Evolutionary conservation across 2,797 vertebrate species (phyloP).

Genomic region (Morus bassanus): DNA sequence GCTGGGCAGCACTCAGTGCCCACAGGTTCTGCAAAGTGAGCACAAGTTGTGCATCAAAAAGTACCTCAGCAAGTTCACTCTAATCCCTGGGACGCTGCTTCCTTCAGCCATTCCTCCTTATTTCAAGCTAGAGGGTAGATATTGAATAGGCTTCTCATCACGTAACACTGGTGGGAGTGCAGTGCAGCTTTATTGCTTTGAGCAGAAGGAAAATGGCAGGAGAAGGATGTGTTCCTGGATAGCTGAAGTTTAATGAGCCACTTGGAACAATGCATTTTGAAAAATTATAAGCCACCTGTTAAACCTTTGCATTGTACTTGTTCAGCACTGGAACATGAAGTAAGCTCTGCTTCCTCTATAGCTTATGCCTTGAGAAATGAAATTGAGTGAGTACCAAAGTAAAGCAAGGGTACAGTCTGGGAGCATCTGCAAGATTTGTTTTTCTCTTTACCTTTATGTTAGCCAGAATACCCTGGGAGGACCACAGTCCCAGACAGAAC

Average conservation of each 20-base stretch:
- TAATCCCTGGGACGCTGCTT: neutral
- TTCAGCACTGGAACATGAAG: neutral
- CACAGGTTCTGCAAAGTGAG: neutral
- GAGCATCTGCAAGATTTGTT: conserved; percentile 14
- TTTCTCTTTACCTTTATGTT: neutral
- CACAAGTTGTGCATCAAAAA: neutral
- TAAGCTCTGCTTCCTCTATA: neutral
- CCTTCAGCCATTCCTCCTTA: neutral
- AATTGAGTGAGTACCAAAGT: neutral
- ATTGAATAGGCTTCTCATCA: neutral
- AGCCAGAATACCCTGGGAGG: conserved; percentile 2
- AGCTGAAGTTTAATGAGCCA: conserved; percentile 9
- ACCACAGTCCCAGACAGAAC: neutral
- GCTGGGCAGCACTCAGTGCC: neutral
- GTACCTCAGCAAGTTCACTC: neutral
- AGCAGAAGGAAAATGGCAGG: neutral
- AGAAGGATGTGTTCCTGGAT: neutral
- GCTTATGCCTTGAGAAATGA: neutral
- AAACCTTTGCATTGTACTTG: conserved; percentile 24
- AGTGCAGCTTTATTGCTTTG: neutral
- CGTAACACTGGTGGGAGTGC: accelerated
- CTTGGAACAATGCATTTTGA: neutral
- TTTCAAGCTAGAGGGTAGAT: neutral
- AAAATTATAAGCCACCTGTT: neutral
- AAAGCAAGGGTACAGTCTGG: neutral